Evolutionary conservation across 2,113 vertebrate genomes (phyloP), one percentile per base, ranked within the genome.

Genomic region (Ancistrus triradiatus): DNA sequence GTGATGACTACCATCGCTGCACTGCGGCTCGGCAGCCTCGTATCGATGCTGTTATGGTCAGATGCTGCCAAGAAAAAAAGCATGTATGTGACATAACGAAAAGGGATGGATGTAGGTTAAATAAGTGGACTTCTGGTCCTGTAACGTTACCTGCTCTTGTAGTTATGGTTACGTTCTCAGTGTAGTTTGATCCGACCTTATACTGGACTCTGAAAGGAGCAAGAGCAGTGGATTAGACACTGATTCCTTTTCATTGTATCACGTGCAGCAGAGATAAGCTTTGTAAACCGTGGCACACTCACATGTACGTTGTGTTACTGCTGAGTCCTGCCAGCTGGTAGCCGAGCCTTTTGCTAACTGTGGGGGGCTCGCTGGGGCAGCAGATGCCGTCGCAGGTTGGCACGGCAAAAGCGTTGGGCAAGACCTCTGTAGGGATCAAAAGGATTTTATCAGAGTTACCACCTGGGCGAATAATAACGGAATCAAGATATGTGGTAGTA

Each of bases 231-330:
- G 14, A 4, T 31, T 31, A 31, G 7, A 31, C 27, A 31, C 7
- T 31, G 3, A 46, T 18, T 10, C 1, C 6, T 4, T 35, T 33
- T 15, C n/a, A n/a, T n/a, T n/a, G n/a, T n/a, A n/a, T n/a, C n/a
- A n/a, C n/a, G n/a, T n/a, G n/a, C n/a, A n/a, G 11, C 10, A 4
- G 9, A 47, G 43, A 11, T 4, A 31, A 3, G 7, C 4, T 42
- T 24, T 11, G 8, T 43, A 11, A 24, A 5, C 6, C 9, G 44
- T 55, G 18, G 55, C 7, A 24, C 15, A 38, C 60, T 22, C 28
- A 78, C 76, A 7, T 73, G 60, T 78, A 78, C 2, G 0, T 2
- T 35, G 58, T 55, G 6, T 44, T 59, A 18, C 2, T 28, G n/a
- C 1, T 46, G 2, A 78, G 74, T 15, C 37, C 43, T 3, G 4